A percentile compares a stretch with the other conserved stretches of the same genome.
Conservation (phyloP, 1,140 invertebrate species). For the Steinernema feltiae region DNA sequence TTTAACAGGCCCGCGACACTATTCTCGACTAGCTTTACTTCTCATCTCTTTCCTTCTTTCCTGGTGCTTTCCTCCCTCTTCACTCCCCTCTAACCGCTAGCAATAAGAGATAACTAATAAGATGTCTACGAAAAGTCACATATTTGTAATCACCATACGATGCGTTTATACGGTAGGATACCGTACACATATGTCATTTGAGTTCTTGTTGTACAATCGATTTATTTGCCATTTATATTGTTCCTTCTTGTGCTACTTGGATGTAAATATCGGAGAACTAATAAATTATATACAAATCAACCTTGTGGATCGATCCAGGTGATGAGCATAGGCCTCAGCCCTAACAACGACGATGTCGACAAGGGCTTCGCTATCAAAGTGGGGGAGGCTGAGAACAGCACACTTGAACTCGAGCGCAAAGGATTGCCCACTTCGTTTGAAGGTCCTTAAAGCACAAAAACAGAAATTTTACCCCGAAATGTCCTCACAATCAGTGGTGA, state of each 20-base stretch:
- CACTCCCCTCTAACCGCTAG: not conserved
- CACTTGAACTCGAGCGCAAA: no score
- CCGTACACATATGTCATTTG: not conserved
- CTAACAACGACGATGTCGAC: no score
- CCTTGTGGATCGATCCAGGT: no score
- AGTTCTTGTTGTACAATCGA: not conserved
- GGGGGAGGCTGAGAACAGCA: no score
- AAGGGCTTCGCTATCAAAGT: no score
- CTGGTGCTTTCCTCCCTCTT: not conserved
- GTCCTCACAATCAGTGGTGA: no score
- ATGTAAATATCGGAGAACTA: slow-evolving; percentile 10
- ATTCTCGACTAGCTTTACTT: slow-evolving; percentile 13
- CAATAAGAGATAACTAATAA: slow-evolving; percentile 5
- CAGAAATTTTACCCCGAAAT: no score
- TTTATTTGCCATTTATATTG: slow-evolving; percentile 12
- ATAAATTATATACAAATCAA: slow-evolving; percentile 11
- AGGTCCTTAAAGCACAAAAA: no score
- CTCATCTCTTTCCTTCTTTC: slow-evolving; percentile 5
- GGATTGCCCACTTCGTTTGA: no score
- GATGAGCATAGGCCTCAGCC: no score
- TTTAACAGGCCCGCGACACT: not conserved
- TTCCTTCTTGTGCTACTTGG: not conserved
- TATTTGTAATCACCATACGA: not conserved
- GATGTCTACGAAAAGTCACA: not conserved
- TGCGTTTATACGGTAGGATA: not conserved